Evolutionary conservation across 2,888 invertebrate species (phyloP).

Genomic region (Caenorhabditis macrosperma): DNA sequence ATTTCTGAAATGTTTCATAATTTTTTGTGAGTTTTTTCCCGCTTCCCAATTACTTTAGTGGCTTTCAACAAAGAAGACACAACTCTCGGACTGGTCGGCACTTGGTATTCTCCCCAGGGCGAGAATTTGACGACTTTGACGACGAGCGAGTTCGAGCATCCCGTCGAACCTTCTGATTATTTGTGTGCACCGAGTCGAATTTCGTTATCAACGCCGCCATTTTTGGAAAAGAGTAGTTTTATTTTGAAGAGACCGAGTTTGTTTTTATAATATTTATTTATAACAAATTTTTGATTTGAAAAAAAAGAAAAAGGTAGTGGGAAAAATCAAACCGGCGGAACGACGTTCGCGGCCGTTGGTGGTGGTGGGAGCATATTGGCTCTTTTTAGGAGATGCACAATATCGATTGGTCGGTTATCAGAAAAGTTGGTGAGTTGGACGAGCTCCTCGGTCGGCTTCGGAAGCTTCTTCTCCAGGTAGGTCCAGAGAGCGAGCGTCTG

Average conservation of each 20-base stretch:
- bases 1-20: conserved; percentile 13
- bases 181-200: no score
- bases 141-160: conserved; percentile 3
- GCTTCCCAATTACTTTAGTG: background rate
- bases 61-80: background rate
- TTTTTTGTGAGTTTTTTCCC: no score
- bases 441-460: conserved; percentile 75
- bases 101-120: conserved; percentile 13
- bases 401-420: conserved; percentile 69
- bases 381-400: conserved; percentile 63
- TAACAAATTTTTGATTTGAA: background rate
- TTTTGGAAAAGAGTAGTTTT: no score
- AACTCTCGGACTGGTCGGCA: conserved; percentile 21
- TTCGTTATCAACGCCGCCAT: no score
- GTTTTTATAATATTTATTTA: background rate
- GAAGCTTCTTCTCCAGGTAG: conserved; percentile 74
- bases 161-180: no score
- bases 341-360: conserved; percentile 7
- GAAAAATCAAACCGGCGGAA: conserved; percentile 16
- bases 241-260: no score
- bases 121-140: conserved; percentile 3
- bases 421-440: conserved; percentile 72
- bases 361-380: conserved; percentile 65
- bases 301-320: background rate
- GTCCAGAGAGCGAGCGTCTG: conserved; percentile 79